Percentiles rank a stretch among this genome's conserved stretches.
Evolutionary conservation across 2,113 vertebrate genomes (phyloP).

Genomic region (Limanda limanda): DNA sequence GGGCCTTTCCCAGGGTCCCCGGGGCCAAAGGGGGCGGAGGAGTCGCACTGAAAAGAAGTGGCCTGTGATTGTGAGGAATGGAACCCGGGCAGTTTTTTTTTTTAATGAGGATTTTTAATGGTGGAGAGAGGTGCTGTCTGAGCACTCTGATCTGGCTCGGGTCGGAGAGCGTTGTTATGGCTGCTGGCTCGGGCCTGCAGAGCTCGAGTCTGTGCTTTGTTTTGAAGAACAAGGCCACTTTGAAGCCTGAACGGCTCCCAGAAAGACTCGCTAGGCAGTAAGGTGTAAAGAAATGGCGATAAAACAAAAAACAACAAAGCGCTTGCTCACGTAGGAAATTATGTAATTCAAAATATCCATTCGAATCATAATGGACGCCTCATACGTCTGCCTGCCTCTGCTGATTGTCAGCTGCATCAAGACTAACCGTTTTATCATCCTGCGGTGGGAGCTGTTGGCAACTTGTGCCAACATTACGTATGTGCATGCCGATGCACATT

Average conservation of each 20-base stretch:
- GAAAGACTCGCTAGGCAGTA: slow-evolving; percentile 21
- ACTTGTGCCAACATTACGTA: slow-evolving; percentile 31
- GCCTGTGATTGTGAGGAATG: slow-evolving; percentile 55
- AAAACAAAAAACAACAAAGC: slow-evolving; percentile 25
- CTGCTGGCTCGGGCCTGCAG: slow-evolving; percentile 43
- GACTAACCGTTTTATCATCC: slow-evolving; percentile 39
- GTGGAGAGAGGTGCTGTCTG: slow-evolving; percentile 55
- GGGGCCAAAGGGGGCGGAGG: slow-evolving; percentile 43
- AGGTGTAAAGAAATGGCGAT: slow-evolving; percentile 30
- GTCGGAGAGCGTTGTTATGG: slow-evolving; percentile 57
- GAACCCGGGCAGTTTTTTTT: slow-evolving; percentile 50
- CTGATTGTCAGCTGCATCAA: slow-evolving; percentile 43
- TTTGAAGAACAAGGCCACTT: slow-evolving; percentile 59
- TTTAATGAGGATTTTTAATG: slow-evolving; percentile 72
- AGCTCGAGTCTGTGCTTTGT: slow-evolving; percentile 61
- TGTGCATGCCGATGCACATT: slow-evolving; percentile 39
- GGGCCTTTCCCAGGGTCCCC: slow-evolving; percentile 67
- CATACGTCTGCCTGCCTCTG: slow-evolving; percentile 20
- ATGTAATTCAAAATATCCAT: slow-evolving; percentile 40
- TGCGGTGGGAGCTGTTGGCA: slow-evolving; percentile 26
- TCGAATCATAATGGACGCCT: slow-evolving; percentile 32
- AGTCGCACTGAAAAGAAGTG: slow-evolving; percentile 54
- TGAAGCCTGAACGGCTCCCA: slow-evolving; percentile 33
- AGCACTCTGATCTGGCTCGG: slow-evolving; percentile 47
- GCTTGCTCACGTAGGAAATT: slow-evolving; percentile 29